A percentile compares a stretch with the other conserved stretches of the same genome.
Conservation (phyloP, 1,140 invertebrate genomes). For the Protaetia brevitarsis region DNA sequence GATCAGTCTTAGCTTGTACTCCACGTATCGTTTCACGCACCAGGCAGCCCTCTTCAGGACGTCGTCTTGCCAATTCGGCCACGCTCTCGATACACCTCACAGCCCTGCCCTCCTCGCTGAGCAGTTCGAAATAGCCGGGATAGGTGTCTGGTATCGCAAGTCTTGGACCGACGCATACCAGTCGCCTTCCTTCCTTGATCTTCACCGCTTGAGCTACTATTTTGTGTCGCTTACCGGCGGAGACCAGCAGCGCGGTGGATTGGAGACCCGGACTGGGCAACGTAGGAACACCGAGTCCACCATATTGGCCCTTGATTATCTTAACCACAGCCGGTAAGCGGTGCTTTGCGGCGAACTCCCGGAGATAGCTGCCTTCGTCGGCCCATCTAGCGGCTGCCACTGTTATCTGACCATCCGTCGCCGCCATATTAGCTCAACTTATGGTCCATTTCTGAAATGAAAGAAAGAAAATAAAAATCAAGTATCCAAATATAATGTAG, state of each 20-base stretch:
- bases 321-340: constrained; percentile 81
- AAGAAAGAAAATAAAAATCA: constrained; percentile 26
- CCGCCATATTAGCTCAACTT: constrained; percentile 62
- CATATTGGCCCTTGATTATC: constrained; percentile 89
- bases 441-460: constrained; percentile 41
- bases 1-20: constrained; percentile 66
- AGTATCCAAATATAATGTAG: no score
- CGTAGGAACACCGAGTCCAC: constrained; percentile 80
- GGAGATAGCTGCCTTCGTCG: constrained; percentile 73
- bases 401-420: constrained; percentile 80
- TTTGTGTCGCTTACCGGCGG: constrained; percentile 77
- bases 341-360: constrained; percentile 76
- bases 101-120: constrained; percentile 88
- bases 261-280: constrained; percentile 78
- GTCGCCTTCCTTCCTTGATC: constrained; percentile 77
- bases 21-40: constrained; percentile 84
- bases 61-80: constrained; percentile 70
- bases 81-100: constrained; percentile 88
- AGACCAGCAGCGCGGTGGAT: constrained; percentile 78
- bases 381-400: constrained; percentile 81
- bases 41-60: constrained; percentile 72
- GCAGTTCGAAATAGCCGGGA: constrained; percentile 87
- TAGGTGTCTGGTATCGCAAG: constrained; percentile 87
- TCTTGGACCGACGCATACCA: constrained; percentile 75
- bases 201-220: constrained; percentile 88